Evolutionary conservation across 2,113 vertebrate species (phyloP).

Genomic region (Eulacestoma nigropectus): DNA sequence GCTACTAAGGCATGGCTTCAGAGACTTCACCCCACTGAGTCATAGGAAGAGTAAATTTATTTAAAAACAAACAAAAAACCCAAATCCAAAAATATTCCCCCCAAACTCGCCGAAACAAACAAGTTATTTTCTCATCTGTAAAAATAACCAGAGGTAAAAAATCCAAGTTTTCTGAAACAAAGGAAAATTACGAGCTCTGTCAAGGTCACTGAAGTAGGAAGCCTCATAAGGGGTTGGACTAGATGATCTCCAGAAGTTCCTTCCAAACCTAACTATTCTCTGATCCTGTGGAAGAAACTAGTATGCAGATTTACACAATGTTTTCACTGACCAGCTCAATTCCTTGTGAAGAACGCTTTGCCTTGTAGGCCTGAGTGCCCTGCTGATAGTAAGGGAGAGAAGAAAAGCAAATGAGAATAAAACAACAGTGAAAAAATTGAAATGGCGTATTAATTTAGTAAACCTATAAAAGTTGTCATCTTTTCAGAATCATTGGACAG

Average conservation of each 20-base stretch:
- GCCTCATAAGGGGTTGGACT: background rate
- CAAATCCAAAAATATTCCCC: background rate
- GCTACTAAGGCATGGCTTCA: background rate
- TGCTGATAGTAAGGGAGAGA: background rate
- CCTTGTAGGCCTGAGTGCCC: background rate
- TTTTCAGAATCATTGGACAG: background rate
- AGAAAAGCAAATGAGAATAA: background rate
- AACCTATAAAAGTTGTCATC: background rate
- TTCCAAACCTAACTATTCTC: background rate
- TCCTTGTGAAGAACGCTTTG: background rate
- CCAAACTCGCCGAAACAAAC: background rate
- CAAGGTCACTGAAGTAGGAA: background rate
- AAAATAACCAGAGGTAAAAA: background rate
- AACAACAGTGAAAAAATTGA: background rate
- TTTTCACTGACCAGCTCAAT: background rate
- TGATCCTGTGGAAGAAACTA: background rate
- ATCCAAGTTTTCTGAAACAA: background rate
- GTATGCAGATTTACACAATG: fast-evolving
- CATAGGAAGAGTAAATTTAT: background rate
- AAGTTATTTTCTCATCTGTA: background rate
- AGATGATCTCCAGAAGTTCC: background rate
- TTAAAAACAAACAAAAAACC: background rate
- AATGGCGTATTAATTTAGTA: background rate
- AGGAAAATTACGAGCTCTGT: background rate
- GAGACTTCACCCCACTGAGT: background rate